Evolutionary conservation across 2,888 invertebrate species (phyloP).

Genomic region (Glaucopsyche alexis): DNA sequence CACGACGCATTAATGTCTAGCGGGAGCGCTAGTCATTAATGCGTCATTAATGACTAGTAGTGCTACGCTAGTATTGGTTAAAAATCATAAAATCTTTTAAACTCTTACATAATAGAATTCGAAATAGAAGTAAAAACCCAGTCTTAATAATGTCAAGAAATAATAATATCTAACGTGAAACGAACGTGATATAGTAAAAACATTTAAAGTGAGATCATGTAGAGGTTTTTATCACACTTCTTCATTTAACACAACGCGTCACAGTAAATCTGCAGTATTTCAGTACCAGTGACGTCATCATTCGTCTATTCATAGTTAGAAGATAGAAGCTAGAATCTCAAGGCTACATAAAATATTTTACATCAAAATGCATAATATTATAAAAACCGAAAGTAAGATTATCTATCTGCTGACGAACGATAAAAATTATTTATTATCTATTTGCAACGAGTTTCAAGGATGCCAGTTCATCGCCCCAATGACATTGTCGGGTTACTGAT

Average conservation of each 20-base stretch:
- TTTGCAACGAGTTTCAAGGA: slow-evolving; percentile 69
- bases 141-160: neutral
- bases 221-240: neutral
- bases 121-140: neutral
- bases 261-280: neutral
- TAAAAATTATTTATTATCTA: slow-evolving; percentile 53
- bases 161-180: neutral
- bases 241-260: neutral
- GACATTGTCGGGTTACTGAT: slow-evolving; percentile 63
- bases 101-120: neutral
- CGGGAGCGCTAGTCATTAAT: too few relatives aligned
- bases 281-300: neutral
- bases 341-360: neutral
- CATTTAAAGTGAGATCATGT: neutral
- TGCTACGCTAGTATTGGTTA: too few relatives aligned
- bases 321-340: neutral
- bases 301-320: neutral
- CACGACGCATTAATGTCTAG: too few relatives aligned
- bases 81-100: too few relatives aligned
- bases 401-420: slow-evolving; percentile 30
- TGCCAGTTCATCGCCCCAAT: slow-evolving; percentile 67
- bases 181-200: neutral
- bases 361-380: slow-evolving; percentile 17
- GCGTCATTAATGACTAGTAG: too few relatives aligned
- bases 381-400: slow-evolving; percentile 21